These are phyloP conservation scores for Panagrolaimus sp. DNA, from an alignment of 1,140 invertebrate genomes.

Conservation along the genomic window DNA sequence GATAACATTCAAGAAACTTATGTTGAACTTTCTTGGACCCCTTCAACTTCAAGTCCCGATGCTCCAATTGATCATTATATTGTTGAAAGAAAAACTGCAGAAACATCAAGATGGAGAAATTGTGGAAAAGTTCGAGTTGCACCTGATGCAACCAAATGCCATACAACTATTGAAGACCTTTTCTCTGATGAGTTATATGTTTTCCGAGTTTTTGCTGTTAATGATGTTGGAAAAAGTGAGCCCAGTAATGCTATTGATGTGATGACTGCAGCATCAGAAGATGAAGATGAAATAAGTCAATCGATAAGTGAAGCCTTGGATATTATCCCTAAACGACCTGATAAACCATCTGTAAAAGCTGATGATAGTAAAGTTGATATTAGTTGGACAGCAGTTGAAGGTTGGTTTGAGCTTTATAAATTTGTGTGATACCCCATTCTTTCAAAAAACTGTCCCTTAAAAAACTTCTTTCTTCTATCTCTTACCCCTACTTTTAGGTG, in stretches of 20 bases:
- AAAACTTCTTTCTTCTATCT: neutral
- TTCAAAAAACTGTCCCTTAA: neutral
- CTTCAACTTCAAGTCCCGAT: constrained; percentile 31
- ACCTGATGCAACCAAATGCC: constrained; percentile 63
- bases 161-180: constrained; percentile 70
- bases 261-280: constrained; percentile 34
- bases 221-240: constrained; percentile 73
- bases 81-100: constrained; percentile 53
- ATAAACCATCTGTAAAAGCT: neutral
- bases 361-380: constrained; percentile 16
- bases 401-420: neutral
- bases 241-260: constrained; percentile 80
- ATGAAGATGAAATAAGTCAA: constrained; percentile 16
- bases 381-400: constrained; percentile 23
- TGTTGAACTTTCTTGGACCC: constrained; percentile 42
- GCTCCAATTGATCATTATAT: constrained; percentile 46
- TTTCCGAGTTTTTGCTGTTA: constrained; percentile 90
- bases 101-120: constrained; percentile 47
- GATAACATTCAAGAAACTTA: constrained; percentile 22
- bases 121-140: constrained; percentile 36
- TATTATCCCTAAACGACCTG: constrained; percentile 9
- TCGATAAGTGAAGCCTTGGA: neutral
- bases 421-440: neutral
- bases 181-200: constrained; percentile 83
- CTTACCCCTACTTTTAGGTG: constrained; percentile 3